phyloP scores from a whole-genome alignment of 2,797 vertebrate genomes.

The Petrocephalus sullivani region DNA sequence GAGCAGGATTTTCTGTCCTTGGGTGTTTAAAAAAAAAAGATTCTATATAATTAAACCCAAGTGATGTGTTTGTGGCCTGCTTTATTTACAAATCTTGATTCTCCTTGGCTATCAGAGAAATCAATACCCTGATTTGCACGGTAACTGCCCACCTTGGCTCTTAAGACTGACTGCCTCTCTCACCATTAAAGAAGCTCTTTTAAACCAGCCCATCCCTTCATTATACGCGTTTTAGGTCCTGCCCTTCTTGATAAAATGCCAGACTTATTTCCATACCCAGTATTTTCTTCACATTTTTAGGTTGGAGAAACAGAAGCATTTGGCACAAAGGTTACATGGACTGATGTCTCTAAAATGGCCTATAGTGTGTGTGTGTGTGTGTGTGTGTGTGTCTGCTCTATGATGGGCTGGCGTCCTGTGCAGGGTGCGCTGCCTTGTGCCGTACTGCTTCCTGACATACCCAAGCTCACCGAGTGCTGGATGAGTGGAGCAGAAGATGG shows the following conservation, averaged over 20 bases:
- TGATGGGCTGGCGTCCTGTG: background rate
- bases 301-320: background rate
- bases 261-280: background rate
- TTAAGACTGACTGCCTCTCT: background rate
- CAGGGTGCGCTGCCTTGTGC: background rate
- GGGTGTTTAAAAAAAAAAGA: background rate
- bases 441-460: background rate
- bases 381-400: background rate
- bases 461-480: background rate
- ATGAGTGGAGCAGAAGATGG: background rate
- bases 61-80: background rate
- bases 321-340: background rate
- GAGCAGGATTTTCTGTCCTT: background rate
- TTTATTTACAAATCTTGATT: conserved; percentile 6
- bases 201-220: background rate
- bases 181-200: background rate
- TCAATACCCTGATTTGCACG: background rate
- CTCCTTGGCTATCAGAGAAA: background rate
- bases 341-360: background rate
- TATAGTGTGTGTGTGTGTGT: background rate
- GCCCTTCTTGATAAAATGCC: background rate
- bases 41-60: conserved; percentile 1
- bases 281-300: background rate
- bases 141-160: background rate
- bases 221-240: background rate